Evolutionary conservation across 2,797 vertebrate species (phyloP), one percentile per base, ranked within the genome.

Genomic region (Oreortyx pictus): DNA sequence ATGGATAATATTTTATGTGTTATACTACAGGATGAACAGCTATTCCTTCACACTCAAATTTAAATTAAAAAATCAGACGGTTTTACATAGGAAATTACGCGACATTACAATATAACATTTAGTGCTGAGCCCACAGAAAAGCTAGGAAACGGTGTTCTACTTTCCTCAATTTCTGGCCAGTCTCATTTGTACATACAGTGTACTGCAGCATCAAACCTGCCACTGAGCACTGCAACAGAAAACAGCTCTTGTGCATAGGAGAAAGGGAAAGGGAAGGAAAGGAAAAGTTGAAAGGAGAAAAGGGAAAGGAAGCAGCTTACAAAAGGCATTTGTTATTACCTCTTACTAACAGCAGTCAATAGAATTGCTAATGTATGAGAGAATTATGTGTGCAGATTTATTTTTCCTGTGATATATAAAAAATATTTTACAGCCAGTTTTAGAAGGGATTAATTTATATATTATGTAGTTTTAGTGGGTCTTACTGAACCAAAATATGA

Each of bases 1-100:
- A 92, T 68, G 39, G 47, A 66, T 79, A 95, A 93, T 82, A 6
- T 47, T 72, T 91, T 90, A 92, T 33, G 84, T 11, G 20, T 89
- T 79, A 84, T 37, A 19, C 18, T 85, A 91, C 5, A 71, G 91
- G 93, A 35, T 35, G 5, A 95, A 76, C 7, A 49, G 22, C 65
- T 89, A 54, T 17, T 57, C 16, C 62, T 83, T 82, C 31, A 93
- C 87, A 76, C 35, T 82, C 94, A 74, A 83, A 86, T 50, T 92
- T 82, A 87, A 64, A 89, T 35, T 59, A 79, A 2, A 73, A 92
- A 92, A 84, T 6, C 4, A 31, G 87, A 92, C 39, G 11, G 33
- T 76, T 59, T 95, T 78, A 82, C 46, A 50, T 10, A 68, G 6
- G 76, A n/a, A 90, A 76, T 67, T 76, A 80, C 22, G 29, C 4